phyloP scores from a whole-genome alignment of 2,888 invertebrate species.

The Eledona agricola region DNA sequence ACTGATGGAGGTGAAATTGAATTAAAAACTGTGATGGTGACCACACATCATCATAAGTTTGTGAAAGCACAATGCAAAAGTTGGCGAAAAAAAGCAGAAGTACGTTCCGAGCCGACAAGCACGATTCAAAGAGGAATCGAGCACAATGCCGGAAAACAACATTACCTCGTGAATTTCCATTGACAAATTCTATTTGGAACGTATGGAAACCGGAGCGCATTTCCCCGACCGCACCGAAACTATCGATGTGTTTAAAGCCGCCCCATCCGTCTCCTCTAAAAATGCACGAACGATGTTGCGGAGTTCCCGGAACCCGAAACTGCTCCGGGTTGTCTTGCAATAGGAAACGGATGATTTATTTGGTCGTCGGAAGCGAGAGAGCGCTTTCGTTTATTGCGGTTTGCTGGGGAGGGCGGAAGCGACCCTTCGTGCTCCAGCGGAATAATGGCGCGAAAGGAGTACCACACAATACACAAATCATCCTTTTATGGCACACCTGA shows the following conservation, averaged over 20 bases:
- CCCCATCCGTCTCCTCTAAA: conserved; percentile 18
- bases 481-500: conserved; percentile 29
- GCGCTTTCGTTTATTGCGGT: conserved; percentile 34
- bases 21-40: too few species aligned
- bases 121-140: too few species aligned
- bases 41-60: too few species aligned
- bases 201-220: background rate
- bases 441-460: conserved; percentile 30
- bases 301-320: conserved; percentile 28
- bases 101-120: background rate
- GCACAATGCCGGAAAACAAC: too few species aligned
- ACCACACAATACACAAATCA: conserved; percentile 31
- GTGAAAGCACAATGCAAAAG: too few species aligned
- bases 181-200: too few species aligned
- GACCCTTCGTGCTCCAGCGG: conserved; percentile 26
- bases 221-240: too few species aligned
- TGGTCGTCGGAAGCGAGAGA: conserved; percentile 28
- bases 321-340: conserved; percentile 29
- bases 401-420: conserved; percentile 26
- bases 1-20: too few species aligned
- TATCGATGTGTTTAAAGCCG: conserved; percentile 5
- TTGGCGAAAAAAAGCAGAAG: too few species aligned
- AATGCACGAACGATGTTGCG: conserved; percentile 26
- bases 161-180: too few species aligned
- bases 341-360: conserved; percentile 31